phyloP scores from a whole-genome alignment of 2,113 vertebrate genomes.

The Coreoperca whiteheadi region DNA sequence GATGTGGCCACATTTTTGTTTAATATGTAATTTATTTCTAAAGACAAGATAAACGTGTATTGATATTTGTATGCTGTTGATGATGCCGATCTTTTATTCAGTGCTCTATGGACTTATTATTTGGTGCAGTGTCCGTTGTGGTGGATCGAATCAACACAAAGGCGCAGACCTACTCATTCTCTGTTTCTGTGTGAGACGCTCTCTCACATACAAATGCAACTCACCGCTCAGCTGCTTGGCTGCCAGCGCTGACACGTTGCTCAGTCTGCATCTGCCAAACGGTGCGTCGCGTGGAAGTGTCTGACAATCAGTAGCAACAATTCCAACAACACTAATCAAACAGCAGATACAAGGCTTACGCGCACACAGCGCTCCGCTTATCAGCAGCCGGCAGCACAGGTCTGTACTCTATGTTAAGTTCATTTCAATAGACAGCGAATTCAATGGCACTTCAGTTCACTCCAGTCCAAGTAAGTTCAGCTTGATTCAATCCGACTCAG shows the following conservation, averaged over 20 bases:
- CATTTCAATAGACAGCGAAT: constrained; percentile 38
- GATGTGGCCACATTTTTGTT: too few species aligned
- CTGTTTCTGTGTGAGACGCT: background rate
- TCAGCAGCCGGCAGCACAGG: constrained; percentile 61
- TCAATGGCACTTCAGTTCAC: constrained; percentile 16
- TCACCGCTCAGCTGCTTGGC: constrained; percentile 26
- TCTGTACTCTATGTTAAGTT: constrained; percentile 45
- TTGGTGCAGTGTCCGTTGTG: background rate
- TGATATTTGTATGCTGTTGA: too few species aligned
- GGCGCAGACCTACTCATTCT: background rate
- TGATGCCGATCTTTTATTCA: background rate
- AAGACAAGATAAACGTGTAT: too few species aligned
- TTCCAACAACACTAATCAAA: constrained; percentile 67
- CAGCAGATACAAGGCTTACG: constrained; percentile 56
- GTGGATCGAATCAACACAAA: background rate
- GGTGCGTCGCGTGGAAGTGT: constrained; percentile 25
- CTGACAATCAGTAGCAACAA: constrained; percentile 52
- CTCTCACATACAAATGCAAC: background rate
- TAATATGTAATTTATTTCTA: too few species aligned
- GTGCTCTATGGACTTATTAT: background rate
- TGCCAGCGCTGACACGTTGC: constrained; percentile 17
- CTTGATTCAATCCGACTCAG: constrained; percentile 20
- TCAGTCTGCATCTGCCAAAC: constrained; percentile 45
- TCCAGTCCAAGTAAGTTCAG: background rate
- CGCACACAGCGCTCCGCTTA: constrained; percentile 38